Evolutionary conservation across 2,797 vertebrate species (phyloP).

Genomic region (Microctenopoma steveboyesi): DNA sequence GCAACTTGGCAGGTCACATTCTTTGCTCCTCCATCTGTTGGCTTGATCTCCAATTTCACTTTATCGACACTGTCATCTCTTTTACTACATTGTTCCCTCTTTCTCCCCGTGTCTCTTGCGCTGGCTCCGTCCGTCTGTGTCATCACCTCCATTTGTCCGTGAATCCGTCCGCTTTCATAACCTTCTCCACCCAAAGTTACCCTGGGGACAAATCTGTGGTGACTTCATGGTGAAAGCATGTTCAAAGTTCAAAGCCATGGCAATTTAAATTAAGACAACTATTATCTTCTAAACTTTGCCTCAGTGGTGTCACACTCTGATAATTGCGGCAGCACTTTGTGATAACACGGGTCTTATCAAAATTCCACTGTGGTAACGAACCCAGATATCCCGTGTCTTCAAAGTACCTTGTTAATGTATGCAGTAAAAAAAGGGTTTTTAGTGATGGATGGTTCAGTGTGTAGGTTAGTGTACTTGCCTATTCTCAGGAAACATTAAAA

Average conservation of each 20-base stretch:
- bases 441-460: neutral
- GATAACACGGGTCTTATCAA: slow-evolving; percentile 66
- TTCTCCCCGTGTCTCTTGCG: slow-evolving; percentile 30
- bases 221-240: slow-evolving; percentile 55
- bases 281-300: slow-evolving; percentile 63
- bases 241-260: slow-evolving; percentile 67
- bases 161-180: slow-evolving; percentile 56
- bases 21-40: slow-evolving; percentile 71
- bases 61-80: slow-evolving; percentile 74
- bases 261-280: slow-evolving; percentile 60
- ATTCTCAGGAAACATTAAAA: neutral
- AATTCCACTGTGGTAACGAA: slow-evolving; percentile 56
- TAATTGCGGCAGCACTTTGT: slow-evolving; percentile 59
- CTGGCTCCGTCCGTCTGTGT: slow-evolving; percentile 56
- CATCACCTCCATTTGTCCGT: slow-evolving; percentile 65
- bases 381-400: slow-evolving; percentile 48
- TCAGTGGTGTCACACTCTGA: slow-evolving; percentile 55
- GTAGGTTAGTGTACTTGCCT: neutral
- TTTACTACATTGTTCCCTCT: slow-evolving; percentile 61
- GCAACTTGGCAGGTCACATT: slow-evolving; percentile 75
- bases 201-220: slow-evolving; percentile 48
- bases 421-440: slow-evolving; percentile 20
- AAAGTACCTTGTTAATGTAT: slow-evolving; percentile 28
- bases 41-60: slow-evolving; percentile 75
- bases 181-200: slow-evolving; percentile 41